phyloP scores from a whole-genome alignment of 2,113 vertebrate genomes.

The Chinchilla lanigera region DNA sequence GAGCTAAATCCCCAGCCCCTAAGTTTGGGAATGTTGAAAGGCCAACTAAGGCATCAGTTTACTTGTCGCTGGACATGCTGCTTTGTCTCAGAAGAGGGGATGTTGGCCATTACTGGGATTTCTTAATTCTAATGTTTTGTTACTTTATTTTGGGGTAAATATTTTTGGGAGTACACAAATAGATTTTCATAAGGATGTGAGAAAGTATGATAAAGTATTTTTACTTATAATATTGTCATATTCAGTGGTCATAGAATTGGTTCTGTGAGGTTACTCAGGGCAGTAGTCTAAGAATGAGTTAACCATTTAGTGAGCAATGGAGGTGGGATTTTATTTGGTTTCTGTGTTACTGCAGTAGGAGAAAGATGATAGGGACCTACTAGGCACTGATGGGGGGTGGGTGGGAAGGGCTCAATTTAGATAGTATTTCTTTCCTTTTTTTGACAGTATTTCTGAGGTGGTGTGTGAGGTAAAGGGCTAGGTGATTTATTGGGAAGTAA shows the following conservation, averaged over 20 bases:
- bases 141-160: not conserved
- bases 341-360: not conserved
- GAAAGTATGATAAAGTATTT: constrained; percentile 13
- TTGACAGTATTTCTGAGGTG: not conserved
- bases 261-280: not conserved
- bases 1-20: too few relatives aligned
- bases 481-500: not conserved
- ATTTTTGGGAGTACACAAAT: not conserved
- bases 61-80: not conserved
- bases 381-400: not conserved
- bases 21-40: not conserved
- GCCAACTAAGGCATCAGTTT: not conserved
- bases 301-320: not conserved
- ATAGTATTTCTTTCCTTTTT: not conserved
- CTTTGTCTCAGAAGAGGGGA: not conserved
- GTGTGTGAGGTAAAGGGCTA: not conserved
- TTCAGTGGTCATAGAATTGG: not conserved
- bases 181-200: constrained; percentile 22
- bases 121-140: not conserved
- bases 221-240: not conserved
- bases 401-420: not conserved
- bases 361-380: not conserved
- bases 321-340: not conserved
- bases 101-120: not conserved
- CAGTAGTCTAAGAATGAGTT: not conserved